These are phyloP conservation scores for Melanophora roralis DNA, from an alignment of 2,888 invertebrate genomes.

Conservation along the genomic window DNA sequence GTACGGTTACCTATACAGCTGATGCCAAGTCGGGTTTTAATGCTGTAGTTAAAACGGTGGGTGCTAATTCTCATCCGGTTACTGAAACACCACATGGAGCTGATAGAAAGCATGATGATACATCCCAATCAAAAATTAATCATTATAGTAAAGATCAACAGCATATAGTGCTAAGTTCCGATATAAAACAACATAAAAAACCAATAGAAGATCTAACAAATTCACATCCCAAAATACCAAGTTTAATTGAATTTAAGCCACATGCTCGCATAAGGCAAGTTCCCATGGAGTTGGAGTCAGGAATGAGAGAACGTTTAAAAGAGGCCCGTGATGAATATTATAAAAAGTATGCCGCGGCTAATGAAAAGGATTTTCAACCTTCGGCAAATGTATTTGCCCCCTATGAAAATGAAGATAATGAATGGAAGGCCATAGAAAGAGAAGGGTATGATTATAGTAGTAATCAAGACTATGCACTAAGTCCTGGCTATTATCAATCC, in stretches of 20 bases:
- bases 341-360: conserved; percentile 49
- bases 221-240: conserved; percentile 73
- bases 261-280: conserved; percentile 74
- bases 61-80: conserved; percentile 76
- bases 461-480: conserved; percentile 34
- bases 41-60: conserved; percentile 79
- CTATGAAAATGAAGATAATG: conserved; percentile 67
- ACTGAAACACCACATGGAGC: conserved; percentile 72
- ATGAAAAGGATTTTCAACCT: conserved; percentile 54
- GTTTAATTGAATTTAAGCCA: conserved; percentile 74
- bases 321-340: conserved; percentile 71
- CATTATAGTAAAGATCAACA: conserved; percentile 77
- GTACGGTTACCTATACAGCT: conserved; percentile 80
- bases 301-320: conserved; percentile 69
- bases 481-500: conserved; percentile 60
- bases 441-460: conserved; percentile 55
- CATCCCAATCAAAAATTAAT: conserved; percentile 77
- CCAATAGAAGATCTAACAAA: conserved; percentile 74
- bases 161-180: conserved; percentile 76
- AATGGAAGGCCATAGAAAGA: conserved; percentile 73
- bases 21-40: conserved; percentile 79
- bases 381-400: conserved; percentile 61
- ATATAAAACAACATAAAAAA: conserved; percentile 71
- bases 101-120: conserved; percentile 68
- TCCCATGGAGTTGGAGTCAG: conserved; percentile 74